Percentiles rank a stretch among this genome's conserved stretches.
Conservation (phyloP, 2,888 invertebrate species). For the Eustalomyia histrio region DNA sequence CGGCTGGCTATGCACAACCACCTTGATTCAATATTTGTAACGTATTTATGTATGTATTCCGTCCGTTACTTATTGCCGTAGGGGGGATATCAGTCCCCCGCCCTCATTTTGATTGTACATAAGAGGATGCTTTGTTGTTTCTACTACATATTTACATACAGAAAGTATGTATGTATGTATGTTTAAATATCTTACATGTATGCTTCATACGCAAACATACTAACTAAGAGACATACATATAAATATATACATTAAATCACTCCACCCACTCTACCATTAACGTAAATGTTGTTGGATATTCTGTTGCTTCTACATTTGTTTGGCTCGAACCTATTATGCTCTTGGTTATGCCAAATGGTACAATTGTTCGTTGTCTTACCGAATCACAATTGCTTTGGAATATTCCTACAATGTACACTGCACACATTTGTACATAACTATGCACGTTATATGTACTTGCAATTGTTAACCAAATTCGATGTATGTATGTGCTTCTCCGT, state of each 20-base stretch:
- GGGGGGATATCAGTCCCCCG: slow-evolving; percentile 70
- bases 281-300: slow-evolving; percentile 38
- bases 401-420: background rate
- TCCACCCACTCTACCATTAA: slow-evolving; percentile 57
- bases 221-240: slow-evolving; percentile 9
- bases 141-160: background rate
- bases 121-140: slow-evolving; percentile 24
- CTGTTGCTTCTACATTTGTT: slow-evolving; percentile 37
- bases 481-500: background rate
- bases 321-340: slow-evolving; percentile 50
- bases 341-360: slow-evolving; percentile 55
- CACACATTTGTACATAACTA: background rate
- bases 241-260: slow-evolving; percentile 32
- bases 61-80: slow-evolving; percentile 62
- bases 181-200: slow-evolving; percentile 11
- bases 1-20: slow-evolving; percentile 45
- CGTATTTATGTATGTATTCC: slow-evolving; percentile 20
- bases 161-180: background rate
- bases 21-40: slow-evolving; percentile 70
- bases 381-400: slow-evolving; percentile 45
- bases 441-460: background rate
- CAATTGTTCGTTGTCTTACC: slow-evolving; percentile 43
- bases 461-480: background rate
- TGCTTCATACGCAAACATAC: slow-evolving; percentile 6
- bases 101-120: slow-evolving; percentile 10